phyloP scores from a whole-genome alignment of 1,140 invertebrate genomes.

The Nebria ingens region DNA sequence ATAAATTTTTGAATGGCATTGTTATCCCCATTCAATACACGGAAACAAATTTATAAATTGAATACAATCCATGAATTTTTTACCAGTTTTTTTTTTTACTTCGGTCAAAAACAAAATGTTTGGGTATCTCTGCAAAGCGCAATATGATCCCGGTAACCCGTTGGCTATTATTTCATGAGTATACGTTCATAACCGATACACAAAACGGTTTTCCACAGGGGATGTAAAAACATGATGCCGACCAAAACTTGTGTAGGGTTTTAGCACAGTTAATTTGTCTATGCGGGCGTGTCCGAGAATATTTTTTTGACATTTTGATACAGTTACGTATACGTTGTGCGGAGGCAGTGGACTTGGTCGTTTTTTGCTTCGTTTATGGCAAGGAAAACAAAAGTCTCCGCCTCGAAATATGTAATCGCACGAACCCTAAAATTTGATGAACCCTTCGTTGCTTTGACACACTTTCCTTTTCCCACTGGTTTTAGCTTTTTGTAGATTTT shows the following conservation, averaged over 20 bases:
- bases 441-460: no score
- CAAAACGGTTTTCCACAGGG: not conserved
- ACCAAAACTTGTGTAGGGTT: not conserved
- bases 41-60: no score
- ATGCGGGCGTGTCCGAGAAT: not conserved
- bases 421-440: no score
- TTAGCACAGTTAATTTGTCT: conserved; percentile 3
- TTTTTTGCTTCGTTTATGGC: no score
- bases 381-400: not conserved
- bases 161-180: not conserved
- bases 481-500: no score
- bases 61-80: no score
- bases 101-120: no score
- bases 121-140: not conserved
- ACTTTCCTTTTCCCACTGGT: no score
- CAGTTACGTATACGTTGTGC: not conserved
- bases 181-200: not conserved
- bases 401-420: no score
- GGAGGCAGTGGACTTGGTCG: not conserved
- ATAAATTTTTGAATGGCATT: no score
- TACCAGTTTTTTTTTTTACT: no score
- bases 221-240: not conserved
- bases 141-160: not conserved
- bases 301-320: conserved; percentile 4
- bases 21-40: no score